Evolutionary conservation across 1,140 invertebrate genomes (phyloP).

Genomic region (Cydia amplana): DNA sequence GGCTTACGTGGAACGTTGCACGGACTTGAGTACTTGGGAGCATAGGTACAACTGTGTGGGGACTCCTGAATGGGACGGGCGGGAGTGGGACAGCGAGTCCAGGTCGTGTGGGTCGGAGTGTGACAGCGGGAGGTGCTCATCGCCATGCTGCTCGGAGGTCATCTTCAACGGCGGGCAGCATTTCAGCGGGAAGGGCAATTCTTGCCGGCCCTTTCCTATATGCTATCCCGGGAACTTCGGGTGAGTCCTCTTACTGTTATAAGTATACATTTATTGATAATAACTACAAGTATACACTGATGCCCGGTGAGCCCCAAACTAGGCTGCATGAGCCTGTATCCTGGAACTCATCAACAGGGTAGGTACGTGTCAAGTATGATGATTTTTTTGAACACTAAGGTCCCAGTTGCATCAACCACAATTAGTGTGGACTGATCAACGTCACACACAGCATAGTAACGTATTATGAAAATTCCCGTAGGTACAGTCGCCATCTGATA

Average conservation of each 20-base stretch:
- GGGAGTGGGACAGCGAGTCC: conserved; percentile 58
- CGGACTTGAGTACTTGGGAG: conserved; percentile 59
- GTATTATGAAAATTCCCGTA: too few species aligned
- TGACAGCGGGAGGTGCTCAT: conserved; percentile 72
- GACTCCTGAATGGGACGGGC: conserved; percentile 61
- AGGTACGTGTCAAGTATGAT: too few species aligned
- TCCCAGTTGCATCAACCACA: too few species aligned
- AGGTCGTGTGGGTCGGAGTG: conserved; percentile 60
- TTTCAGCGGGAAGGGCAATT: conserved; percentile 65
- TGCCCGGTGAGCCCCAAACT: too few species aligned
- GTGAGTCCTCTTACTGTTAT: conserved; percentile 49
- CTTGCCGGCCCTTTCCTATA: conserved; percentile 53
- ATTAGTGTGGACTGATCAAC: too few species aligned
- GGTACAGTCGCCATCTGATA: too few species aligned
- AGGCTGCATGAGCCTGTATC: too few species aligned
- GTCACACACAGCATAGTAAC: too few species aligned
- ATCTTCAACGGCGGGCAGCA: conserved; percentile 78
- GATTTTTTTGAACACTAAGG: too few species aligned
- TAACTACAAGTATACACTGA: too few species aligned
- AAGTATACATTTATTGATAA: too few species aligned
- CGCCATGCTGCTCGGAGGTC: conserved; percentile 75
- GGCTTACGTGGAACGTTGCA: conserved; percentile 68
- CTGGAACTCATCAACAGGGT: too few species aligned
- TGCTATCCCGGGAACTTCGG: conserved; percentile 73
- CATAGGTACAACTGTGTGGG: conserved; percentile 51